phyloP scores from a whole-genome alignment of 2,888 invertebrate genomes.

The Metallyticus violacea region DNA sequence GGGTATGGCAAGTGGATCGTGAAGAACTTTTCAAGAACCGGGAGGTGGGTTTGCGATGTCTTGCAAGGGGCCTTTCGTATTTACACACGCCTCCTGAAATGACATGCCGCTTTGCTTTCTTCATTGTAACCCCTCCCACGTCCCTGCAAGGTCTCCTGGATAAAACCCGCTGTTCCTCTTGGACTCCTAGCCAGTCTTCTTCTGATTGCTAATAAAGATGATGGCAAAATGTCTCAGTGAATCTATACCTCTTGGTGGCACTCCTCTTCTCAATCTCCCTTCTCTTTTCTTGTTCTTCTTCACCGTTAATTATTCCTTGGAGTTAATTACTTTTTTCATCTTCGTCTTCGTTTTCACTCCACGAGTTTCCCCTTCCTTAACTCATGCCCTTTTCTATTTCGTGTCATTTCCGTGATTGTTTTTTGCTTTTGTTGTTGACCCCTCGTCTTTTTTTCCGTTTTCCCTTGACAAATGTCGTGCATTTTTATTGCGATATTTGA shows the following conservation, averaged over 20 bases:
- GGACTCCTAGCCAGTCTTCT: no score
- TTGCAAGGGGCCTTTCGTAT: not conserved
- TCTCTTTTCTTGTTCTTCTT: constrained; percentile 27
- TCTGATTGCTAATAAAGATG: constrained; percentile 29
- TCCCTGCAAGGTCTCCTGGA: no score
- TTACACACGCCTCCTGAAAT: constrained; percentile 10
- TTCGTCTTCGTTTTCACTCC: constrained; percentile 3
- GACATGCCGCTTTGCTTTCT: constrained; percentile 2
- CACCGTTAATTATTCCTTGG: constrained; percentile 36
- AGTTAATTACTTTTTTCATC: constrained; percentile 37
- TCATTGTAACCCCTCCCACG: not conserved
- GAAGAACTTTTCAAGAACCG: not conserved
- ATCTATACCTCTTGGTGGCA: constrained; percentile 10
- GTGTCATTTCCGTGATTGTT: constrained; percentile 16
- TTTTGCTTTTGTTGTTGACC: constrained; percentile 16
- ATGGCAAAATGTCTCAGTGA: constrained; percentile 24
- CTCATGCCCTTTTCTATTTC: constrained; percentile 7
- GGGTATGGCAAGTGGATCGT: constrained; percentile 1
- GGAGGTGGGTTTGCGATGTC: not conserved
- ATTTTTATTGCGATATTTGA: constrained; percentile 7
- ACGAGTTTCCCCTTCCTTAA: not conserved
- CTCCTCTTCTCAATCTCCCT: constrained; percentile 3
- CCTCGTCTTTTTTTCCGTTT: not conserved
- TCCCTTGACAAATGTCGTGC: not conserved
- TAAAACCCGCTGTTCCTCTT: not conserved